Evolutionary conservation across 2,113 vertebrate species (phyloP).

Genomic region (Bufo gargarizans): DNA sequence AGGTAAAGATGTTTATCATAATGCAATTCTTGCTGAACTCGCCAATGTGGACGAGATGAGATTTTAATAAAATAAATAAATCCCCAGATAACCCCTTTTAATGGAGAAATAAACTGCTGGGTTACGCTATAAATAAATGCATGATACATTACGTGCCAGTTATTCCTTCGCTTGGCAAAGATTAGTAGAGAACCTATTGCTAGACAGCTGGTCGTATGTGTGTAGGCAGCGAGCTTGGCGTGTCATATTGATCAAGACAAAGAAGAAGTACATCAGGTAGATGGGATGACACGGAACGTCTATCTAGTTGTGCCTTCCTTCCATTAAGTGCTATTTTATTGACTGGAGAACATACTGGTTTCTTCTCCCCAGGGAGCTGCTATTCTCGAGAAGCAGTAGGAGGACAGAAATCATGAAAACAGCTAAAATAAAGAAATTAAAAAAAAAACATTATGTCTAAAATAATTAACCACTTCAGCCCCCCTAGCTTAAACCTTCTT

Average conservation of each 20-base stretch:
- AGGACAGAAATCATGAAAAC: neutral
- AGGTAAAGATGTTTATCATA: no score
- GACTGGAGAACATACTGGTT: neutral
- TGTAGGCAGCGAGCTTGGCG: neutral
- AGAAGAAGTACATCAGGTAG: neutral
- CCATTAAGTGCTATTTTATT: neutral
- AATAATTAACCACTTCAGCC: no score
- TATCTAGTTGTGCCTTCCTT: neutral
- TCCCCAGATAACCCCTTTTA: no score
- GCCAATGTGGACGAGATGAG: no score
- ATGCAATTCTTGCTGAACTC: no score
- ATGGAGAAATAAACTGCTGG: no score
- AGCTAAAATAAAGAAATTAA: neutral
- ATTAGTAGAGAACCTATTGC: neutral
- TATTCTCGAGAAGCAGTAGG: neutral
- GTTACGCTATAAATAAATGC: neutral
- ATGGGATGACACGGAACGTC: neutral
- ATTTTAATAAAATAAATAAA: no score
- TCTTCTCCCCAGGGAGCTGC: neutral
- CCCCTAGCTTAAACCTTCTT: no score
- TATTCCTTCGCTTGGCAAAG: neutral
- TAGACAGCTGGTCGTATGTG: neutral
- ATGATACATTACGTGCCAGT: neutral
- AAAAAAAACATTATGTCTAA: neutral
- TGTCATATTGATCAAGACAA: conserved; percentile 1